Evolutionary conservation across 1,140 invertebrate genomes (phyloP).

Genomic region (Lepidurus packardi): DNA sequence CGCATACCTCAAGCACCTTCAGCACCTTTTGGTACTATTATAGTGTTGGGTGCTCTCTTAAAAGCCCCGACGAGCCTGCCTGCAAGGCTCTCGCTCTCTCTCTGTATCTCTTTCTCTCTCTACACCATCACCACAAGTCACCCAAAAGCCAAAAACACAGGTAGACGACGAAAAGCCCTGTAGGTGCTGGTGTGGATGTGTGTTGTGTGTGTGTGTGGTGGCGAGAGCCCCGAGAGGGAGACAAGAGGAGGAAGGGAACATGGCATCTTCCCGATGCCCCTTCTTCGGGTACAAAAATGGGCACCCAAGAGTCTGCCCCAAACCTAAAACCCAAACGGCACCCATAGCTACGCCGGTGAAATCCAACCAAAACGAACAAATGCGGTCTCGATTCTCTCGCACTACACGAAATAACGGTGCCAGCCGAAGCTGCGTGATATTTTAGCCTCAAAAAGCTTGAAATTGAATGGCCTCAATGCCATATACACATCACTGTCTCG

Average conservation of each 20-base stretch:
- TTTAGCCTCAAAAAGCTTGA: too few species aligned
- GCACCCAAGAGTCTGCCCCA: neutral
- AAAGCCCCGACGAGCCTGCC: neutral
- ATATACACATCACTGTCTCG: neutral
- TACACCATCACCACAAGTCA: neutral
- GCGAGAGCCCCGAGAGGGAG: too few species aligned
- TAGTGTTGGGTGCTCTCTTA: neutral
- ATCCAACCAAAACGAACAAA: neutral
- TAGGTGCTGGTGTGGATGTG: neutral
- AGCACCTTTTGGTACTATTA: slow-evolving; percentile 1
- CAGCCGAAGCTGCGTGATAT: too few species aligned
- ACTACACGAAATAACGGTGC: too few species aligned
- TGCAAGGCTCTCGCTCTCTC: neutral
- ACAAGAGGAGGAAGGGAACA: too few species aligned
- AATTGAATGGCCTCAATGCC: too few species aligned
- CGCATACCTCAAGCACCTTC: slow-evolving; percentile 17
- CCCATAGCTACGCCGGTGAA: neutral
- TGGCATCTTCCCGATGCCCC: too few species aligned
- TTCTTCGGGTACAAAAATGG: neutral
- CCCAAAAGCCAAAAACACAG: neutral
- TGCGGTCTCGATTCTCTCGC: neutral
- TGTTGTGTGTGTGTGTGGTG: too few species aligned
- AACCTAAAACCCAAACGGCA: neutral
- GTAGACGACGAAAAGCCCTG: neutral
- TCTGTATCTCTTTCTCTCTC: too few species aligned